Evolutionary conservation across 2,888 invertebrate species (phyloP), one percentile per base, ranked within the genome.

Genomic region (Archips xylosteana): DNA sequence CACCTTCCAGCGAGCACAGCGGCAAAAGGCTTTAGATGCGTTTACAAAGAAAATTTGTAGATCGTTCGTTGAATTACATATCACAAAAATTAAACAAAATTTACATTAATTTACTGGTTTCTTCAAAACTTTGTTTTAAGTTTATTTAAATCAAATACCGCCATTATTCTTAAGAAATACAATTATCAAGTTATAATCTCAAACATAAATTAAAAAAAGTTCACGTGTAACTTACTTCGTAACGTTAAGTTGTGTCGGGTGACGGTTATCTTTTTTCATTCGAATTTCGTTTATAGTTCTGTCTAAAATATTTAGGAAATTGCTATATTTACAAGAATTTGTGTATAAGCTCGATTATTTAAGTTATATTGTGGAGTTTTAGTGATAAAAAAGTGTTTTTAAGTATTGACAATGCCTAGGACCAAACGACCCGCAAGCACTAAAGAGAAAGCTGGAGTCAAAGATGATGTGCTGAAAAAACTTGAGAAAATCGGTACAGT

Each of bases 381-480:
- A 69, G 45, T 60, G 47, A 23, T 36, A 42, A 60, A 39, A 59
- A 54, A 57, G 32, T 64, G 13, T 60, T 54, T 15, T 0, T 74
- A 23, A 59, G 51, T 15, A 34, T 47, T 60, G 36, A 86, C 83
- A 83, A 94, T 94, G 94, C 92, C 94, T 23, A 86, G 94, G 74
- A 94, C 94, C 23, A 94, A 94, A 81, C 87, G 90, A 49, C 92
- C 94, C 10, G 86, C 80, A 3, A 86, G 82, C 60, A 90, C 87
- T 78, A 85, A 84, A 75, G 91, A 92, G 68, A 91, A 90, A 78
- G 70, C 78, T 2, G 71, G 78, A 3, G 91, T 89, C 75, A 83
- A 85, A 1, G 80, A 90, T 15, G 92, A 90, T 75, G 81, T 80
- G 8, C 76, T 86, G 70, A 91, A 91, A 76, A 92, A 89, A 80